These are phyloP conservation scores for Euphydryas editha DNA, from an alignment of 2,888 invertebrate genomes.

Conservation along the genomic window DNA sequence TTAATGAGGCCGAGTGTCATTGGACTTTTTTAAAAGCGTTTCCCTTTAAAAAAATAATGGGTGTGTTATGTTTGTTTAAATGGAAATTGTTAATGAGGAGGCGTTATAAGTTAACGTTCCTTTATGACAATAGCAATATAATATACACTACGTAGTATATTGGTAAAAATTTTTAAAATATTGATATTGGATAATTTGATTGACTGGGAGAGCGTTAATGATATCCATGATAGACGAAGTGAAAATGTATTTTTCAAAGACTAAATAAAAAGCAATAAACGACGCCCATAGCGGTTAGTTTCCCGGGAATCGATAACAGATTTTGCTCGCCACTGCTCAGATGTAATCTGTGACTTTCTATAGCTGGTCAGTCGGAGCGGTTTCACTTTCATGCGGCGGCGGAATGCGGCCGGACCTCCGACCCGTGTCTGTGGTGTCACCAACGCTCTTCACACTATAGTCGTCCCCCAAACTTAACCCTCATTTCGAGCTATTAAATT, in stretches of 20 bases:
- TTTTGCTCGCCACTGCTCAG: conserved; percentile 72
- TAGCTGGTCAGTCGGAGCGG: conserved; percentile 73
- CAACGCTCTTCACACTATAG: conserved; percentile 41
- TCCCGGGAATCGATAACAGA: conserved; percentile 77
- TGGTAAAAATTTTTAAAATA: conserved; percentile 5
- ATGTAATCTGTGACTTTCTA: conserved; percentile 82
- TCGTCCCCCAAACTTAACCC: conserved; percentile 12
- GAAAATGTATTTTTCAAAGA: conserved; percentile 25
- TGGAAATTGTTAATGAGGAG: not conserved
- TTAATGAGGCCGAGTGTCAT: conserved; percentile 19
- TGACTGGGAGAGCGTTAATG: not conserved
- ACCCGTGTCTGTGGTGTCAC: conserved; percentile 62
- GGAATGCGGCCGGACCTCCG: conserved; percentile 83
- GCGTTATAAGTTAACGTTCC: not conserved
- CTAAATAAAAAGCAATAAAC: conserved; percentile 41
- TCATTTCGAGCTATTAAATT: conserved; percentile 28
- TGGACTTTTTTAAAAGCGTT: conserved; percentile 14
- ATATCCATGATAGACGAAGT: conserved; percentile 12
- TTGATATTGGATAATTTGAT: conserved; percentile 14
- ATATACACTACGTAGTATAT: not conserved
- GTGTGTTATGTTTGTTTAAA: not conserved
- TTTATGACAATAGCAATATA: not conserved
- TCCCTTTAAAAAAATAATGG: not conserved
- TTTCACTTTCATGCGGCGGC: conserved; percentile 80
- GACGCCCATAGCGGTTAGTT: conserved; percentile 70